phyloP scores from a whole-genome alignment of 35 echinoderm and acorn worm species.

The Amphiura filiformis region DNA sequence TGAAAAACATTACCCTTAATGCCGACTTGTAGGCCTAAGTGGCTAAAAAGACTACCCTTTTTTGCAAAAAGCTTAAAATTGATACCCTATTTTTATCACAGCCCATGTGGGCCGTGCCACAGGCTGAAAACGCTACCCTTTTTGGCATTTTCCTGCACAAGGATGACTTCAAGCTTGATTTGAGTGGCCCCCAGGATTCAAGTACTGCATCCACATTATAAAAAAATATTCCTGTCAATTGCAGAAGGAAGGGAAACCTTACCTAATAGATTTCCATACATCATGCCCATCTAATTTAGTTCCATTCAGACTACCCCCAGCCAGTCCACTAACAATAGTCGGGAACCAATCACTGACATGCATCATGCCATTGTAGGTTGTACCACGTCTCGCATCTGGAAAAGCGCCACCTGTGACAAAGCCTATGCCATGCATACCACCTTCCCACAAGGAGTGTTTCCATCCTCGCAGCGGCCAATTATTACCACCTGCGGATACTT shows the following conservation, averaged over 20 bases:
- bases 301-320: conserved; percentile 32
- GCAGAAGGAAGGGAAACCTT: neutral
- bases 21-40: too few species aligned
- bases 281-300: conserved; percentile 53
- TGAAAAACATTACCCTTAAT: too few species aligned
- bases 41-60: too few species aligned
- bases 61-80: too few species aligned
- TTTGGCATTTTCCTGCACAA: neutral
- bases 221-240: neutral
- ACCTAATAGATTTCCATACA: conserved; percentile 59
- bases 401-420: conserved; percentile 60
- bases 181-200: neutral
- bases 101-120: too few species aligned
- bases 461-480: conserved; percentile 73
- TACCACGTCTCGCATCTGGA: conserved; percentile 28
- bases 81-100: neutral
- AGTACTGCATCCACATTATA: neutral
- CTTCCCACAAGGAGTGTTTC: conserved; percentile 72
- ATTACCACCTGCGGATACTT: conserved; percentile 49
- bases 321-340: conserved; percentile 53
- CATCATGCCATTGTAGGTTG: conserved; percentile 40
- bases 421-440: conserved; percentile 67
- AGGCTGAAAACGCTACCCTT: too few species aligned
- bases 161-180: too few species aligned
- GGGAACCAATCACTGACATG: conserved; percentile 85